Evolutionary conservation across 2,888 invertebrate species (phyloP).

Genomic region (Microplitis deprimator): DNA sequence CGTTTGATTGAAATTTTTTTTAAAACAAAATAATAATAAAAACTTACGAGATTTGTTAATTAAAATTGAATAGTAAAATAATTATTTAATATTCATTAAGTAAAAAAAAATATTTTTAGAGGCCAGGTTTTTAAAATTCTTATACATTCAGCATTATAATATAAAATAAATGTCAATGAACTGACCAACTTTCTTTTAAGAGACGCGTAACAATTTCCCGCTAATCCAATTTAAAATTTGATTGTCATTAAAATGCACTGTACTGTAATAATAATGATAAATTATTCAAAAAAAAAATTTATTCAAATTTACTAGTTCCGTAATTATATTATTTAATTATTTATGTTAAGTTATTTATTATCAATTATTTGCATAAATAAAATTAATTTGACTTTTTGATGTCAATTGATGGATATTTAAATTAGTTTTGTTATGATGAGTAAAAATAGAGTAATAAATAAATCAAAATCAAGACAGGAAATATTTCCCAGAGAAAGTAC

Average conservation of each 20-base stretch:
- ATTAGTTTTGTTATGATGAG: constrained; percentile 8
- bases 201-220: constrained; percentile 1
- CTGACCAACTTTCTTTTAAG: background rate
- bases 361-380: no score
- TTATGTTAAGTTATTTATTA: no score
- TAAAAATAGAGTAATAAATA: constrained; percentile 13
- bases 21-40: no score
- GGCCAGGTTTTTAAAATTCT: background rate
- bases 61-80: background rate
- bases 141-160: background rate
- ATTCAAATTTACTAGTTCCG: no score
- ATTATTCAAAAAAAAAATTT: no score
- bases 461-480: constrained; percentile 60
- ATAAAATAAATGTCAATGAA: background rate
- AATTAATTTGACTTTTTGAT: no score
- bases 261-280: no score
- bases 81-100: background rate
- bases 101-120: background rate
- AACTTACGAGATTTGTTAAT: background rate
- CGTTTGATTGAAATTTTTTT: background rate
- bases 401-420: no score
- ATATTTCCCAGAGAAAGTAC: constrained; percentile 59
- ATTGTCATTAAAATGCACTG: constrained; percentile 4
- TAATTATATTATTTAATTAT: no score
- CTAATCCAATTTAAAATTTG: constrained; percentile 2